A percentile compares a stretch with the other conserved stretches of the same genome.
These are phyloP conservation scores for Rhea americana DNA, from an alignment of 2,113 vertebrate species.

Conservation along the genomic window DNA sequence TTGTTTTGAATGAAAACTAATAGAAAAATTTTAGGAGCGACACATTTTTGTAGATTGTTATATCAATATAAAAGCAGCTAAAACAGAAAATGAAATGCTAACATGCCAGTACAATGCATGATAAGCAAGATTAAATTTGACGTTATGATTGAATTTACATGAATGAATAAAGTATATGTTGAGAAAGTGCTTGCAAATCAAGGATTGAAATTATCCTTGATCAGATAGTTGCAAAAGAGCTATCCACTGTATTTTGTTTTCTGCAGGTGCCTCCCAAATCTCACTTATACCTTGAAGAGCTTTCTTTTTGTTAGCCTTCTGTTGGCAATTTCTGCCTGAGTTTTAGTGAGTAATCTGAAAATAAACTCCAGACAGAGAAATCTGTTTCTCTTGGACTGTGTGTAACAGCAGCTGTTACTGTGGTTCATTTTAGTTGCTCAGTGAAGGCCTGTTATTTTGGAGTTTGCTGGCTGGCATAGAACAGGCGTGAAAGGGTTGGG, in stretches of 20 bases:
- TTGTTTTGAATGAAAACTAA: neutral
- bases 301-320: neutral
- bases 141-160: neutral
- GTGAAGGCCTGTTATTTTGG: neutral
- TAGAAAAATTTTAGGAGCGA: neutral
- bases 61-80: neutral
- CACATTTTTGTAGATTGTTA: neutral
- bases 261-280: neutral
- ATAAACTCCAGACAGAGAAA: neutral
- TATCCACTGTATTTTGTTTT: neutral
- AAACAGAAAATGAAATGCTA: neutral
- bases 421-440: neutral
- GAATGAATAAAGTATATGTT: neutral
- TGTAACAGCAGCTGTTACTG: neutral
- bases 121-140: neutral
- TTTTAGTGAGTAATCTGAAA: neutral
- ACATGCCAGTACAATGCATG: neutral
- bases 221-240: neutral
- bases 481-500: neutral
- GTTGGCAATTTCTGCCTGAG: neutral
- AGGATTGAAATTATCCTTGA: neutral
- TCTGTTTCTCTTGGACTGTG: neutral
- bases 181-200: neutral
- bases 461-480: neutral
- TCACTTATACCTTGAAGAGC: accelerated